Evolutionary conservation across 2,888 invertebrate species (phyloP), one percentile per base, ranked within the genome.

Genomic region (Smittia aterrima): DNA sequence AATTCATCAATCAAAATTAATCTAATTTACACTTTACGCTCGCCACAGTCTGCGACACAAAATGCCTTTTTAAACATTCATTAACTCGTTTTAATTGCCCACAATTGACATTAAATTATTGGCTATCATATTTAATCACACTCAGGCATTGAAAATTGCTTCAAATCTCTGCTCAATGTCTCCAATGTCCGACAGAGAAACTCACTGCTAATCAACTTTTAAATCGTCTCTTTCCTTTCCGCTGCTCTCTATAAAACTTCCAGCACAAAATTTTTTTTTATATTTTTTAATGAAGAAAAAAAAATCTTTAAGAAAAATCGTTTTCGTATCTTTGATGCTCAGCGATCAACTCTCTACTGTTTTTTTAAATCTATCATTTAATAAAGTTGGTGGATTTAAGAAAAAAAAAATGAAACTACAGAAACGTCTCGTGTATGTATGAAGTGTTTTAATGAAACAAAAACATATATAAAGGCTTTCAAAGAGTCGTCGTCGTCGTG

Each of bases 311-410:
- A 64, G 64, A 58, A 58, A 47, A 20, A 58, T 58, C 58, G 72
- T 38, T 38, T 62, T 24, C 24, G 40, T 72, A 72, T 72, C 72
- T 72, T 72, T 72, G 72, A 72, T 62, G 72, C 62, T 75, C 77
- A 75, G 74, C 76, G 75, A 76, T 77, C 77, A 76, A 76, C 76
- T 76, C 76, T 76, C 76, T 76, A 77, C 77, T 77, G 76, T 75
- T 74, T 74, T 73, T 72, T 76, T 74, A 74, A 75, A 67, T 74
- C 71, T 75, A 75, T 74, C 74, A 75, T 76, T 76, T 74, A 74
- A 74, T 74, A 74, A 74, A 74, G 74, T 74, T 47, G 74, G 74
- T 74, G 74, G 74, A 74, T 74, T 74, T 74, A 74, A 66, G 64
- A 73, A 73, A 64, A 38, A 32, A 72, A 74, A 40, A 74, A 41